Conservation (phyloP, 1,140 invertebrate genomes). For the Pseudachorutes palmiensis region DNA sequence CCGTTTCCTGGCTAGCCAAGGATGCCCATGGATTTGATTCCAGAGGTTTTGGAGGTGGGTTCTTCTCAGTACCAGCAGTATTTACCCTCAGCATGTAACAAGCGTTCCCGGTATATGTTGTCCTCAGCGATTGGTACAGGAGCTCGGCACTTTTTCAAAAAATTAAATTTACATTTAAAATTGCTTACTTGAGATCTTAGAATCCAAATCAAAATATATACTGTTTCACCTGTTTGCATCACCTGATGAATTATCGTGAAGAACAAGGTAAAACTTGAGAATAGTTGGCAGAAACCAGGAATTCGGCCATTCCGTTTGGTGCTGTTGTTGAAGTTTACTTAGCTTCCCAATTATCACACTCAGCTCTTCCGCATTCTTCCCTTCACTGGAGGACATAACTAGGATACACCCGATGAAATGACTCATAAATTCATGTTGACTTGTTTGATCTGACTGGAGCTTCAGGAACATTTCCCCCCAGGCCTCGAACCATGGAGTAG, state of each 20-base stretch:
- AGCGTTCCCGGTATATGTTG: slow-evolving; percentile 69
- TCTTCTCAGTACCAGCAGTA: slow-evolving; percentile 55
- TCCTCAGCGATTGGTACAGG: slow-evolving; percentile 72
- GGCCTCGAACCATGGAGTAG: slow-evolving; percentile 91
- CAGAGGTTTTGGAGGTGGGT: slow-evolving; percentile 55
- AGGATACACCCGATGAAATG: slow-evolving; percentile 84
- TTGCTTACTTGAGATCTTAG: background rate
- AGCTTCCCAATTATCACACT: slow-evolving; percentile 25
- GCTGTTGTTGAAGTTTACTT: slow-evolving; percentile 33
- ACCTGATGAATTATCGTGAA: slow-evolving; percentile 43
- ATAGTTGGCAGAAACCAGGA: slow-evolving; percentile 32
- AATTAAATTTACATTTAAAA: slow-evolving; percentile 35
- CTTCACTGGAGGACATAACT: slow-evolving; percentile 70
- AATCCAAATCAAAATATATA: background rate
- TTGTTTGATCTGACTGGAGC: slow-evolving; percentile 27
- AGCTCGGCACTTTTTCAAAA: slow-evolving; percentile 69
- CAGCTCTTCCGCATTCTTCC: slow-evolving; percentile 28
- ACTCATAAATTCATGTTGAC: slow-evolving; percentile 84
- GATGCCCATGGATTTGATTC: slow-evolving; percentile 53
- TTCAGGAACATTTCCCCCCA: slow-evolving; percentile 82
- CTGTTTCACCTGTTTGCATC: slow-evolving; percentile 49
- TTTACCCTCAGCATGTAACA: slow-evolving; percentile 85
- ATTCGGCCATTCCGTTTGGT: slow-evolving; percentile 33
- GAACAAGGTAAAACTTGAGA: slow-evolving; percentile 35
- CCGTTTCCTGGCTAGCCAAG: slow-evolving; percentile 24